Percentiles rank a stretch among this genome's conserved stretches.
Conservation (phyloP, 2,888 invertebrate genomes). For the Tromatobia lineatoria region DNA sequence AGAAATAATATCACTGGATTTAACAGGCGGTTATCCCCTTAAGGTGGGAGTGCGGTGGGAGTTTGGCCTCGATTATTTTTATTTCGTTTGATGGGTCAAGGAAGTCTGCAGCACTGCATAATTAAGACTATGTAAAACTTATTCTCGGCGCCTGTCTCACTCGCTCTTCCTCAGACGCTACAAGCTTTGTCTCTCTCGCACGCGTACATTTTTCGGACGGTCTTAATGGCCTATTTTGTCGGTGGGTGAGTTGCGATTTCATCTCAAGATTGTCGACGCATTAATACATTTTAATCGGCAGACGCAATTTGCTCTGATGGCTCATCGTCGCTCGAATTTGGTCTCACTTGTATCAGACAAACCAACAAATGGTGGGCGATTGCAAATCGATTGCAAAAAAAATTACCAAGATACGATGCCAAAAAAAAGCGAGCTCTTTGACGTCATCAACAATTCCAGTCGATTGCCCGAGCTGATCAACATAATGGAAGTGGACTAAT, state of each 20-base stretch:
- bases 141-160: not conserved
- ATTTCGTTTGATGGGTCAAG: not conserved
- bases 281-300: not conserved
- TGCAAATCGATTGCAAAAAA: not conserved
- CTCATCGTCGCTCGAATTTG: not conserved
- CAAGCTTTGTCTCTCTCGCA: not conserved
- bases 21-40: too few species aligned
- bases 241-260: not conserved
- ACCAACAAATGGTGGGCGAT: not conserved
- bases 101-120: not conserved
- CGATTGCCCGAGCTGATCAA: constrained; percentile 22
- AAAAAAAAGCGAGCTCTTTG: constrained; percentile 15
- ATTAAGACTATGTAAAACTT: not conserved
- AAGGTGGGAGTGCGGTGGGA: not conserved
- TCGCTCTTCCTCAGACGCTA: not conserved
- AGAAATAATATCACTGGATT: too few species aligned
- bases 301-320: not conserved
- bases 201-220: not conserved
- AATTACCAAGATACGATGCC: not conserved
- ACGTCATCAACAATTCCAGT: constrained; percentile 21
- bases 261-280: not conserved
- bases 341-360: not conserved
- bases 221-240: not conserved
- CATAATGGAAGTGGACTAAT: constrained; percentile 33
- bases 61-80: constrained; percentile 5